Percentiles rank a stretch among this genome's conserved stretches.
Conservation (phyloP, 2,888 invertebrate species). For the Amiota minor region DNA sequence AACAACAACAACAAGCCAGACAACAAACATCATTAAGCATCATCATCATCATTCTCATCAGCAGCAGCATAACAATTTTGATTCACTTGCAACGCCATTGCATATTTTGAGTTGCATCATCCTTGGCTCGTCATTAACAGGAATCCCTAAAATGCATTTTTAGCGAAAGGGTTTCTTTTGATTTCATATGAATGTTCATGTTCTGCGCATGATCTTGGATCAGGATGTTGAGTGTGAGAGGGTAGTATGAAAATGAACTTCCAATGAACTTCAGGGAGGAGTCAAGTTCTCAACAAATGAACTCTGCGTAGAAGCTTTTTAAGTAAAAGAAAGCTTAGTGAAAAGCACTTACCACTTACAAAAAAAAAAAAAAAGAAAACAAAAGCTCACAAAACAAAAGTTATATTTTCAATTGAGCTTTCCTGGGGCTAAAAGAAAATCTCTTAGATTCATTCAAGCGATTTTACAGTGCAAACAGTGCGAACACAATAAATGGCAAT, state of each 20-base stretch:
- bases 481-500: too few species aligned
- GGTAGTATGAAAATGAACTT: not conserved
- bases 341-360: slow-evolving; percentile 1
- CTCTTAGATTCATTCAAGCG: too few species aligned
- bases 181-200: too few species aligned
- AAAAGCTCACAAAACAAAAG: not conserved
- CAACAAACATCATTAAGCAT: not conserved
- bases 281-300: slow-evolving; percentile 45
- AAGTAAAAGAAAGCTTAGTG: too few species aligned
- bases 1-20: not conserved
- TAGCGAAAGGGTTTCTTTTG: too few species aligned
- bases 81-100: slow-evolving; percentile 5
- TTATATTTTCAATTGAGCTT: too few species aligned
- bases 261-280: slow-evolving; percentile 54
- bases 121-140: too few species aligned
- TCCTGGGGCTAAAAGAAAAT: too few species aligned
- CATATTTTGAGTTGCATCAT: slow-evolving; percentile 27
- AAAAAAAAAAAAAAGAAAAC: not conserved
- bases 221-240: too few species aligned
- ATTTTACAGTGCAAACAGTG: too few species aligned
- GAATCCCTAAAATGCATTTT: too few species aligned
- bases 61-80: not conserved
- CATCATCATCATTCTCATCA: not conserved
- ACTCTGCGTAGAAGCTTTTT: slow-evolving; percentile 32
- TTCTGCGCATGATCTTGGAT: too few species aligned